These are phyloP conservation scores for Enteromius unitaeniatus DNA, from an alignment of 2,797 vertebrate species.

Conservation along the genomic window DNA sequence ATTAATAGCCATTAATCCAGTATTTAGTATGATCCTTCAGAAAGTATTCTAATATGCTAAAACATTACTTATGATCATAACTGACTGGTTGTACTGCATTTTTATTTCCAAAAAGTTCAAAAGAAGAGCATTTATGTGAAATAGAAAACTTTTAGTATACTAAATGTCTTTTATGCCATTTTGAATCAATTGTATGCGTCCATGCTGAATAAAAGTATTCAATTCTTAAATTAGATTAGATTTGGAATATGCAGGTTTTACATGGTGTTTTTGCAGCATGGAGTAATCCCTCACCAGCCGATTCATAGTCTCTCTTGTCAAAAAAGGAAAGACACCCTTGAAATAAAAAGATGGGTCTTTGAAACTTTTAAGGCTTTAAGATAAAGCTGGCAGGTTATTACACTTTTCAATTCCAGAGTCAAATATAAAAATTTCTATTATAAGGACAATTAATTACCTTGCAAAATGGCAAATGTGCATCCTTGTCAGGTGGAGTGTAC, in stretches of 20 bases:
- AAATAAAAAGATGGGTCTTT: slow-evolving; percentile 53
- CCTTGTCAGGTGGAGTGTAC: slow-evolving; percentile 99
- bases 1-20: background rate
- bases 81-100: background rate
- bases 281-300: background rate
- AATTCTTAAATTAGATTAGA: background rate
- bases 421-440: slow-evolving; percentile 99
- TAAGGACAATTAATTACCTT: slow-evolving; percentile 99
- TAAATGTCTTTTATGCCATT: background rate
- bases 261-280: background rate
- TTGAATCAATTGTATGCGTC: background rate
- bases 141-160: background rate
- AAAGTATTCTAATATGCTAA: background rate
- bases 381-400: slow-evolving; percentile 98
- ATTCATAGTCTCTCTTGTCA: background rate
- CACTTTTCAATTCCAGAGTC: slow-evolving; percentile 97
- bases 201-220: background rate
- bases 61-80: background rate
- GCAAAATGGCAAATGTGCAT: slow-evolving; percentile 99
- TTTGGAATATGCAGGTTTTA: background rate
- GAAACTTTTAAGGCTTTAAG: slow-evolving; percentile 79
- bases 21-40: background rate
- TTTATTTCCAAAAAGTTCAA: background rate
- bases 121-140: background rate
- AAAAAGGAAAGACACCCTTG: slow-evolving; percentile 15